A percentile compares a stretch with the other conserved stretches of the same genome.
Evolutionary conservation across 2,888 invertebrate genomes (phyloP).

Genomic region (Leucoptera coffeella): DNA sequence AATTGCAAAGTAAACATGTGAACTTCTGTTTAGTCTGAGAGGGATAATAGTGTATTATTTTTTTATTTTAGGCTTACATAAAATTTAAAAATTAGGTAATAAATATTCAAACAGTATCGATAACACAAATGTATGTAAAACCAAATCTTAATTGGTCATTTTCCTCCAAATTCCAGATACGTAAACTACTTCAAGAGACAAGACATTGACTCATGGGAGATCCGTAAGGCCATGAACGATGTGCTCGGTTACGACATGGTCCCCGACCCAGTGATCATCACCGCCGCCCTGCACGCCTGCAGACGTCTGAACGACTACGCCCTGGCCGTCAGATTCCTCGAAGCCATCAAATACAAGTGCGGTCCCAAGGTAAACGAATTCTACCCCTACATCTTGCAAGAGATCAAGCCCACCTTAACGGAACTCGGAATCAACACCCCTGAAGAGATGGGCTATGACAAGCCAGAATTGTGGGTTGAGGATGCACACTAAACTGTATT

Average conservation of each 20-base stretch:
- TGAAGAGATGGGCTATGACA: conserved; percentile 94
- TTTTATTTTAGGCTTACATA: no score
- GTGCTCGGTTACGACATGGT: conserved; percentile 85
- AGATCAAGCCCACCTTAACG: conserved; percentile 85
- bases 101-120: no score
- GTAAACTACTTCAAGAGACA: conserved; percentile 77
- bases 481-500: no score
- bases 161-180: conserved; percentile 53
- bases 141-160: no score
- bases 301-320: conserved; percentile 92
- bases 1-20: no score
- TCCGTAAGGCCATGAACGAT: conserved; percentile 87
- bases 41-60: no score
- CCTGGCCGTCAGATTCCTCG: conserved; percentile 86
- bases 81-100: no score
- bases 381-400: conserved; percentile 82
- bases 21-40: no score
- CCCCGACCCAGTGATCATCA: conserved; percentile 86
- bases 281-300: conserved; percentile 84
- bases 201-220: conserved; percentile 92
- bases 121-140: no score
- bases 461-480: conserved; percentile 97
- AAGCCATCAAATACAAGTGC: conserved; percentile 87
- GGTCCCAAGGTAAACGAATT: conserved; percentile 67
- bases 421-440: conserved; percentile 92